phyloP scores from a whole-genome alignment of 2,113 vertebrate species.

The Prietella phreatophila region DNA sequence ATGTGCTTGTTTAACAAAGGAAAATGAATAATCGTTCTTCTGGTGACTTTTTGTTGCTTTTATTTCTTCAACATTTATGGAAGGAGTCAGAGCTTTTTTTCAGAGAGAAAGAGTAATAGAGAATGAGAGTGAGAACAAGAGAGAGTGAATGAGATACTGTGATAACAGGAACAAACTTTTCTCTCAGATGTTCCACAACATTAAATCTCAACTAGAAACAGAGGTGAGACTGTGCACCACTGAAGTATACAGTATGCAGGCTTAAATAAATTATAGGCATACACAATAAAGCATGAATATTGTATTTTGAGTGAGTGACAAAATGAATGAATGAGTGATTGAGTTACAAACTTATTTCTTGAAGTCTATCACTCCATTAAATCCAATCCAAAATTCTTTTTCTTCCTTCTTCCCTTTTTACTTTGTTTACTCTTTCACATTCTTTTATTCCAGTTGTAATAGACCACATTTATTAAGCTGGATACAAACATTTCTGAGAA shows the following conservation, averaged over 20 bases:
- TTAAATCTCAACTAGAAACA: not conserved
- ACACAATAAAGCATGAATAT: slow-evolving; percentile 1
- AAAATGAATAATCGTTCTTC: not conserved
- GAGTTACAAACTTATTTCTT: not conserved
- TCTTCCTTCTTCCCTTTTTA: not conserved
- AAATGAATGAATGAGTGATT: not conserved
- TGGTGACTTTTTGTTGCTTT: not conserved
- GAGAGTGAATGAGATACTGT: not conserved
- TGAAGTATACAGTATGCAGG: not conserved
- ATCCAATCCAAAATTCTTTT: not conserved
- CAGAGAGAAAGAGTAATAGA: not conserved
- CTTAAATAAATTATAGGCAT: not conserved
- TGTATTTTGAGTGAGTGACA: not conserved
- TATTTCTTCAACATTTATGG: not conserved
- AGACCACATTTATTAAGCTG: not conserved
- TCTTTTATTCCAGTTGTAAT: not conserved
- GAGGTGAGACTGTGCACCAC: not conserved
- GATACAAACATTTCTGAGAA: not conserved
- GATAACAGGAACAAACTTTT: not conserved
- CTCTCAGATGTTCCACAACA: not conserved
- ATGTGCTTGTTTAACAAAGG: not conserved
- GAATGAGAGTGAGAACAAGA: not conserved
- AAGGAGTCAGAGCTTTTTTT: not conserved
- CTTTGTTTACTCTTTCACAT: not conserved
- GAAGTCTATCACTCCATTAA: not conserved